Evolutionary conservation across 2,113 vertebrate species (phyloP), one percentile per base, ranked within the genome.

Genomic region (Gila orcuttii): DNA sequence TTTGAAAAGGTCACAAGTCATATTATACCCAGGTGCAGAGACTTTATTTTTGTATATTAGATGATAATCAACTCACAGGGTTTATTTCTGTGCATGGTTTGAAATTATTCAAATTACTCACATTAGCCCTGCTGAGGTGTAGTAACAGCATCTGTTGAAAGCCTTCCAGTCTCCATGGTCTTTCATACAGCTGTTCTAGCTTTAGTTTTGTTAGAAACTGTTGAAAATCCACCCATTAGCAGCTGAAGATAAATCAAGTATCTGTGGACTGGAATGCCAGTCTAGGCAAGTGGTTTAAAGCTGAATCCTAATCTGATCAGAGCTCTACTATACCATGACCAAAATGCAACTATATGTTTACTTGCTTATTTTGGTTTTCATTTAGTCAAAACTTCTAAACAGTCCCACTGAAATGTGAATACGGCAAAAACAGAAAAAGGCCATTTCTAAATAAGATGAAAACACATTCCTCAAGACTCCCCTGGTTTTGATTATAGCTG

Each of bases 11-110:
- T 79, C 57, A 60, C 1, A 12, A n/a, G 5, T 36, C 31, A 28
- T 39, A 59, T 59, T 60, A 60, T 39, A 15, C 55, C 52, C 55
- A 79, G 77, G 33, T 79, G 77, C 77, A 59, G 77, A 79, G 21
- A 59, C 2, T 0, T 39, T 71, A 11, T 42, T 31, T 77, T 36
- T 78, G 19, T 57, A 15, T 79, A 59, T 79, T 39, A 59, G 2
- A 79, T n/a, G 76, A 39, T 60, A 39, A 79, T 79, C 76, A 79
- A 59, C 76, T 60, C 55, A 31, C n/a, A 25, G 7, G 47, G 28
- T 31, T 77, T 55, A 57, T 79, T 60, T 79, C 76, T 59, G 52
- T 79, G 76, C 31, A 21, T 60, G 76, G 19, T 79, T 59, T 79
- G 31, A 79, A 39, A 59, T 79, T 39, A 79, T 79, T 79, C 12